Conservation (phyloP, 1,140 invertebrate species). For the Nephotettix cincticeps region DNA sequence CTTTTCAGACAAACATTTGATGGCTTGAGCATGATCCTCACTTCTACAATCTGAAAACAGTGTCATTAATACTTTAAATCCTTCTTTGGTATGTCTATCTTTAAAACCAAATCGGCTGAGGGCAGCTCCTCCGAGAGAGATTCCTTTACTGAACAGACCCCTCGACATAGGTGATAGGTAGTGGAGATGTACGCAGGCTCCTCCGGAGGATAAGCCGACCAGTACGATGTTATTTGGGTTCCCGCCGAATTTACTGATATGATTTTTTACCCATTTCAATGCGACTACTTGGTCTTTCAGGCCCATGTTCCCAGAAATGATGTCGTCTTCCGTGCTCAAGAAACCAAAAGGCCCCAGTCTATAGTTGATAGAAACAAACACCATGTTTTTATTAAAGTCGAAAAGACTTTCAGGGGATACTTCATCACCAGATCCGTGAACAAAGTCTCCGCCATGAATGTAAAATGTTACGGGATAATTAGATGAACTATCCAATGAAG, state of each 20-base stretch:
- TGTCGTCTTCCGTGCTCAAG: slow-evolving; percentile 75
- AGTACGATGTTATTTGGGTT: slow-evolving; percentile 80
- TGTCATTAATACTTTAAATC: too few species aligned
- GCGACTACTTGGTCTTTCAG: slow-evolving; percentile 88
- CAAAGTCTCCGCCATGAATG: slow-evolving; percentile 53
- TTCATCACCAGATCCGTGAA: slow-evolving; percentile 46
- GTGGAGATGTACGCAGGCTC: slow-evolving; percentile 69
- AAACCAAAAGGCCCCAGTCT: slow-evolving; percentile 87
- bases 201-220: slow-evolving; percentile 82
- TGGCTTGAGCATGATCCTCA: slow-evolving; percentile 54
- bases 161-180: slow-evolving; percentile 51
- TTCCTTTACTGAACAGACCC: too few species aligned
- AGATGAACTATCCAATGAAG: neutral
- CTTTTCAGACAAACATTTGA: slow-evolving; percentile 66
- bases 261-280: slow-evolving; percentile 80
- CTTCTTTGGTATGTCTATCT: too few species aligned
- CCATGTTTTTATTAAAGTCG: too few species aligned
- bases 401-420: slow-evolving; percentile 48
- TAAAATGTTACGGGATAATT: slow-evolving; percentile 49
- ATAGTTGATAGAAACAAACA: too few species aligned
- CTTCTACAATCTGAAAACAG: slow-evolving; percentile 72
- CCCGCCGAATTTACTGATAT: slow-evolving; percentile 87
- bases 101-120: too few species aligned
- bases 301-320: slow-evolving; percentile 88
- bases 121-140: too few species aligned